Evolutionary conservation across 2,797 vertebrate genomes (phyloP).

Genomic region (Trachurus trachurus): DNA sequence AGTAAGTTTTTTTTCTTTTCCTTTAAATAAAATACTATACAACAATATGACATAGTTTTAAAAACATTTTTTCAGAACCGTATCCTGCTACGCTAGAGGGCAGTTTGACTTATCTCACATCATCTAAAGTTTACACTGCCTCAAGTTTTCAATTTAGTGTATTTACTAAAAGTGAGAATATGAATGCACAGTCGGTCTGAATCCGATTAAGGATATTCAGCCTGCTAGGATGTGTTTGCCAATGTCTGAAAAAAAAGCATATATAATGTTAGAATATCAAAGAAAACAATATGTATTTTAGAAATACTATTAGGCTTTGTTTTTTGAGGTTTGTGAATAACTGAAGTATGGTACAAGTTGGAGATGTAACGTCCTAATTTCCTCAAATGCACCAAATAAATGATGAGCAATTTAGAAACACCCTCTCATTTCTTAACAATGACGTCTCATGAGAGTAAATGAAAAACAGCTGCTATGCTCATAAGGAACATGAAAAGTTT

Average conservation of each 20-base stretch:
- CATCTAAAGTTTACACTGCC: not conserved
- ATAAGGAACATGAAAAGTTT: not conserved
- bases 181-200: not conserved
- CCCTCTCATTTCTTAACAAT: not conserved
- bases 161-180: not conserved
- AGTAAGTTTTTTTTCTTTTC: not conserved
- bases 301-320: not conserved
- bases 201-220: not conserved
- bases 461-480: not conserved
- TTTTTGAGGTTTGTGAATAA: not conserved
- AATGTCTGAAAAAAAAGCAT: not conserved
- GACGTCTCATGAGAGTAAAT: not conserved
- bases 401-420: not conserved
- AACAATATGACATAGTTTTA: too few relatives aligned
- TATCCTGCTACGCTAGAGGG: not conserved
- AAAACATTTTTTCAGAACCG: not conserved
- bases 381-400: not conserved
- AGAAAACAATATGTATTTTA: not conserved
- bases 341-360: not conserved
- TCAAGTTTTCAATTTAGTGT: not conserved
- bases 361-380: not conserved
- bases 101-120: not conserved
- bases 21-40: too few relatives aligned
- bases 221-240: not conserved
- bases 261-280: not conserved